phyloP scores from a whole-genome alignment of 2,888 invertebrate species.

The Cataglyphis rosenhaueri region DNA sequence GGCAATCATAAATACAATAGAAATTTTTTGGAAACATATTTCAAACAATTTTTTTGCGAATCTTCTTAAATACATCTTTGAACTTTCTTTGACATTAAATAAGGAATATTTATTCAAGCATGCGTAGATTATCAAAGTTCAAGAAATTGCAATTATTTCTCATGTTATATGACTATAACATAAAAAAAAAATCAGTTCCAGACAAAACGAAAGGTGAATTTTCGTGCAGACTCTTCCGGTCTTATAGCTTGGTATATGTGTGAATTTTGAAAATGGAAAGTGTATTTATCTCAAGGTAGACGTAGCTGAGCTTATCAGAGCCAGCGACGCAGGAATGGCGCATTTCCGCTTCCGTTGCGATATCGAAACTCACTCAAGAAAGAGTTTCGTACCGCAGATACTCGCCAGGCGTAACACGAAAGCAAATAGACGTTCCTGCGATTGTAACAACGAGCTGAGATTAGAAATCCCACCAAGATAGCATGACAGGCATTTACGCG shows the following conservation, averaged over 20 bases:
- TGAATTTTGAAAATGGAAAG: slow-evolving; percentile 64
- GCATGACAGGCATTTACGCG: slow-evolving; percentile 7
- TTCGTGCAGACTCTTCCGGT: slow-evolving; percentile 21
- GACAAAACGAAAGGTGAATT: slow-evolving; percentile 39
- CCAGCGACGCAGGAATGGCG: slow-evolving; percentile 71
- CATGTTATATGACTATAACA: background rate
- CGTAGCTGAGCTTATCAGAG: slow-evolving; percentile 67
- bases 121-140: background rate
- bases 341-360: slow-evolving; percentile 71
- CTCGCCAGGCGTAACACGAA: slow-evolving; percentile 41
- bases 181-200: background rate
- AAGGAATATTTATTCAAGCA: background rate
- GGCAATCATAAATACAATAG: background rate
- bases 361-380: slow-evolving; percentile 72
- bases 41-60: background rate
- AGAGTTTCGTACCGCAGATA: slow-evolving; percentile 64
- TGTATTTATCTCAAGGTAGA: slow-evolving; percentile 64
- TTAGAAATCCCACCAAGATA: slow-evolving; percentile 18
- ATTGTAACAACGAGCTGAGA: slow-evolving; percentile 27
- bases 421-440: slow-evolving; percentile 55
- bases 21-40: background rate
- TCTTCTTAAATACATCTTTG: background rate
- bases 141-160: slow-evolving; percentile 2
- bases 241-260: slow-evolving; percentile 31
- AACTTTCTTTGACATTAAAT: background rate